A percentile compares a stretch with the other conserved stretches of the same genome.
These are phyloP conservation scores for Pterocles burchelli DNA, from an alignment of 2,113 vertebrate genomes.

Conservation along the genomic window DNA sequence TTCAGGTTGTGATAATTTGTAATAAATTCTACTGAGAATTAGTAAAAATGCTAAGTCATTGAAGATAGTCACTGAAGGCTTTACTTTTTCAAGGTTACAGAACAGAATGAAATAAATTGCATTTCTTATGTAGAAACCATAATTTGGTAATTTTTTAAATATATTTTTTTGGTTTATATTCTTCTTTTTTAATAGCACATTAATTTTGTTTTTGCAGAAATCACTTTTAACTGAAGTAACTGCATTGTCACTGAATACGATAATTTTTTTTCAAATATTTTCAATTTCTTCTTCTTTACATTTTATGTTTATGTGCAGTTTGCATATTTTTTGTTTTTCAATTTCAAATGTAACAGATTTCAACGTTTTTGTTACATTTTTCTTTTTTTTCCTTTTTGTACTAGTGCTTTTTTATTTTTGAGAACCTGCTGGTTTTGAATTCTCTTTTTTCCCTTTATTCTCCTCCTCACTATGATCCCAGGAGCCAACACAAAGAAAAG, in stretches of 20 bases:
- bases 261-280: constrained; percentile 67
- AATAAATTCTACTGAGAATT: neutral
- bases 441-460: constrained; percentile 83
- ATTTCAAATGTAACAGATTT: constrained; percentile 67
- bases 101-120: neutral
- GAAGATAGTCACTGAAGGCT: neutral
- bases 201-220: constrained; percentile 45
- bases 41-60: neutral
- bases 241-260: constrained; percentile 47
- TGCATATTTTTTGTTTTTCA: constrained; percentile 69
- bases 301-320: constrained; percentile 71
- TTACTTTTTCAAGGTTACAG: neutral
- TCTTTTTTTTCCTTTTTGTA: constrained; percentile 35
- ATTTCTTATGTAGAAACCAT: constrained; percentile 49
- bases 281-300: constrained; percentile 71
- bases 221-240: constrained; percentile 58
- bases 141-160: constrained; percentile 27
- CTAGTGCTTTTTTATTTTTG: constrained; percentile 63
- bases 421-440: constrained; percentile 81
- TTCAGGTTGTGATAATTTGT: neutral
- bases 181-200: constrained; percentile 49
- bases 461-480: constrained; percentile 82
- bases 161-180: constrained; percentile 50
- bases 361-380: constrained; percentile 72
- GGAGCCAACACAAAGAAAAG: constrained; percentile 89